Evolutionary conservation across 2,797 vertebrate genomes (phyloP).

Genomic region (Okamejei kenojei): DNA sequence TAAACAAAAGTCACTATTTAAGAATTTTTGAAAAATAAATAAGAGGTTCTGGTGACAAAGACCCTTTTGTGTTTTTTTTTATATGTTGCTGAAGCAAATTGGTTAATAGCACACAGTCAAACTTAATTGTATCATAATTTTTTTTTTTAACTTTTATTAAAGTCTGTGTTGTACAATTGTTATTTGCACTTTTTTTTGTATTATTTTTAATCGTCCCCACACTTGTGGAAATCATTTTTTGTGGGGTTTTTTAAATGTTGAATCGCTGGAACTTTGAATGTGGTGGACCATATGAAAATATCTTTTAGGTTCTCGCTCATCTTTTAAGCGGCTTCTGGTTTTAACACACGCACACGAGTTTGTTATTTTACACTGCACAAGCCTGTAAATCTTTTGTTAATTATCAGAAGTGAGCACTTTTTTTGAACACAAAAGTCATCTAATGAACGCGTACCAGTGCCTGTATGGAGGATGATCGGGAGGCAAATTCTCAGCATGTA

Average conservation of each 20-base stretch:
- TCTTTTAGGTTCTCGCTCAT: neutral
- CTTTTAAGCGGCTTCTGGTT: neutral
- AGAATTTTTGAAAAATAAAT: constrained; percentile 16
- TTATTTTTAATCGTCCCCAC: neutral
- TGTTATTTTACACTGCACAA: neutral
- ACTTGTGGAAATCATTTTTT: no score
- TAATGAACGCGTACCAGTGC: neutral
- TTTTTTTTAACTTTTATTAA: neutral
- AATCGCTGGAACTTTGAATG: neutral
- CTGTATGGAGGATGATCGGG: neutral
- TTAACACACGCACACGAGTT: neutral
- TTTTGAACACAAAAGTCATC: neutral
- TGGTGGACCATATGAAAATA: neutral
- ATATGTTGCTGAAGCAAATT: neutral
- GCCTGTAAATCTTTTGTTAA: neutral
- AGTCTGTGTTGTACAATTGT: neutral
- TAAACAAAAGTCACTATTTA: neutral
- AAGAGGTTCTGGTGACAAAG: constrained; percentile 6
- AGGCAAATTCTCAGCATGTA: neutral
- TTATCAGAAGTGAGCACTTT: neutral
- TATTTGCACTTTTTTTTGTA: neutral
- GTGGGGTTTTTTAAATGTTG: neutral
- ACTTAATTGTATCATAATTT: neutral
- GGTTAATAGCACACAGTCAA: neutral
- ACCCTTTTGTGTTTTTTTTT: neutral